Percentiles rank a stretch among this genome's conserved stretches.
Conservation (phyloP, 2,797 vertebrate genomes). For the Poecilia wingei region DNA sequence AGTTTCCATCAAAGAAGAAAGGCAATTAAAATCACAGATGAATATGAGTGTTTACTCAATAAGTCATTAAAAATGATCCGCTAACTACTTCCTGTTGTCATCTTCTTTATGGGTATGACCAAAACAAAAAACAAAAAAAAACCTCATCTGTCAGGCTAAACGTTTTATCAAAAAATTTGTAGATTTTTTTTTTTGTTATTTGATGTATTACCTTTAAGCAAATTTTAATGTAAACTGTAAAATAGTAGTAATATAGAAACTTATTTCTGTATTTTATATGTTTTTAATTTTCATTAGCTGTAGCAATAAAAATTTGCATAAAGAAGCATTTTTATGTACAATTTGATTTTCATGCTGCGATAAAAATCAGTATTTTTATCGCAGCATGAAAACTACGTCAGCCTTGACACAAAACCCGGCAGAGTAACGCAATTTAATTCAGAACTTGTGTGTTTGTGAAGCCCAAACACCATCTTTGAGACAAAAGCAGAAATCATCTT, state of each 20-base stretch:
- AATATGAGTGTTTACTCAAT: too few relatives aligned
- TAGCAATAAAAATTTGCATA: neutral
- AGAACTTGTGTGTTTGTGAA: neutral
- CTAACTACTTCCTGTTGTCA: too few relatives aligned
- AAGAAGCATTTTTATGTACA: neutral
- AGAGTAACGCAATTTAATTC: neutral
- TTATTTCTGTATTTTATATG: neutral
- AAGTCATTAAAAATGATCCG: too few relatives aligned
- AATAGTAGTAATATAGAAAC: neutral
- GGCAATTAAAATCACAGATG: too few relatives aligned
- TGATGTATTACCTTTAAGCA: too few relatives aligned
- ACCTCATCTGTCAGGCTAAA: too few relatives aligned
- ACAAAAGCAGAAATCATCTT: too few relatives aligned
- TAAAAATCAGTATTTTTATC: neutral
- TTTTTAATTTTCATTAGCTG: neutral
- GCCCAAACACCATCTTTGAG: neutral
- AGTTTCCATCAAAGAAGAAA: too few relatives aligned
- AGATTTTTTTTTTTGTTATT: too few relatives aligned
- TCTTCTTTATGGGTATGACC: too few relatives aligned
- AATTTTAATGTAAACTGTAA: neutral
- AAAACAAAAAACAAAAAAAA: too few relatives aligned
- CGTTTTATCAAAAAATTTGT: too few relatives aligned
- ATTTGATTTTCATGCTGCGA: neutral
- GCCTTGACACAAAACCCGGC: neutral
- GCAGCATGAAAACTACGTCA: neutral